Percentiles rank a stretch among this genome's conserved stretches.
Conservation (phyloP, 2,797 vertebrate species). For the Megalops cyprinoides region DNA sequence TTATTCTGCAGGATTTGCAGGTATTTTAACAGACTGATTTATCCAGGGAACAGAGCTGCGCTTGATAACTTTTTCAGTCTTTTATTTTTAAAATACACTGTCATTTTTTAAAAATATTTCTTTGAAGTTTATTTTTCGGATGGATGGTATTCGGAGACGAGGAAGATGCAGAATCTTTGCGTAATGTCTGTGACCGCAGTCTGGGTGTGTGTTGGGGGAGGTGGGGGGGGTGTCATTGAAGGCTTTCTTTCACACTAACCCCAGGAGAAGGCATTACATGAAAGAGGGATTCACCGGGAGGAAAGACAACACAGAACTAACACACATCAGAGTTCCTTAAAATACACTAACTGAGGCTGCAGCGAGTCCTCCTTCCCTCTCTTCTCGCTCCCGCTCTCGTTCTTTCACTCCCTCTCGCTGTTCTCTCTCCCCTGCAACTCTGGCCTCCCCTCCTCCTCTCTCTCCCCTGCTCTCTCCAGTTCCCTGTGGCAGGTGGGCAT, state of each 20-base stretch:
- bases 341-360: background rate
- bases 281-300: background rate
- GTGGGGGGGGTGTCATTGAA: conserved; percentile 28
- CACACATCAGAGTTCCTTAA: background rate
- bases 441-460: conserved; percentile 25
- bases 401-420: conserved; percentile 23
- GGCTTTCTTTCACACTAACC: conserved; percentile 8
- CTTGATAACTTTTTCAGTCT: conserved; percentile 10
- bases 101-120: background rate
- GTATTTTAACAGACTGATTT: conserved; percentile 46
- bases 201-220: conserved; percentile 4
- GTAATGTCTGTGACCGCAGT: background rate
- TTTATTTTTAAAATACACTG: conserved; percentile 16
- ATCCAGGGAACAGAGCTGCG: conserved; percentile 10
- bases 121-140: conserved; percentile 42
- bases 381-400: conserved; percentile 6
- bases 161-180: conserved; percentile 42
- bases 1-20: conserved; percentile 46
- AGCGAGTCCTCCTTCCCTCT: conserved; percentile 15
- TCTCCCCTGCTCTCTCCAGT: conserved; percentile 18
- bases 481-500: conserved; percentile 4
- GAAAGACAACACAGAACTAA: background rate
- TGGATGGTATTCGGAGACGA: conserved; percentile 31
- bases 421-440: conserved; percentile 32
- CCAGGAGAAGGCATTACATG: background rate